Conservation (phyloP, 1,140 invertebrate species). For the Harpegnathos saltator region DNA sequence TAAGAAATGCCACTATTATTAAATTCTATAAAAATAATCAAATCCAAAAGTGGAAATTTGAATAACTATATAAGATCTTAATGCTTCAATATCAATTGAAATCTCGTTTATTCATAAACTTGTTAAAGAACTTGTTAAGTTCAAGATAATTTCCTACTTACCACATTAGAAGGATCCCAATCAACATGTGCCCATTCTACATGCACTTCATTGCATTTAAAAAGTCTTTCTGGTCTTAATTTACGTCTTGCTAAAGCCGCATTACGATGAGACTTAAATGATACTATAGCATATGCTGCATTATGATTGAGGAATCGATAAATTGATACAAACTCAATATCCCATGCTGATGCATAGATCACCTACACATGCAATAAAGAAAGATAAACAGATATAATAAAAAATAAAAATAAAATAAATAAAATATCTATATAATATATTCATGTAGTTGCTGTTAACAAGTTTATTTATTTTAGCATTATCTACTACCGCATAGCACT, state of each 20-base stretch:
- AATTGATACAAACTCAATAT: slow-evolving; percentile 77
- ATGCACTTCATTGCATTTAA: slow-evolving; percentile 76
- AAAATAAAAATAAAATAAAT: slow-evolving; percentile 16
- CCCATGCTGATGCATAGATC: slow-evolving; percentile 74
- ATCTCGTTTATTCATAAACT: neutral
- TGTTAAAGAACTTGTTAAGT: neutral
- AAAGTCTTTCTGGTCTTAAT: slow-evolving; percentile 88
- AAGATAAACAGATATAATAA: slow-evolving; percentile 2
- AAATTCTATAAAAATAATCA: neutral
- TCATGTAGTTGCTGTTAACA: neutral
- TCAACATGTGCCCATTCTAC: slow-evolving; percentile 90
- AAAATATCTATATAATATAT: neutral
- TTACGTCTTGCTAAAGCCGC: slow-evolving; percentile 90
- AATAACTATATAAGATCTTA: neutral
- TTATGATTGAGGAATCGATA: slow-evolving; percentile 71
- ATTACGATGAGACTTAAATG: slow-evolving; percentile 89
- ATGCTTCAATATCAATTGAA: slow-evolving; percentile 15
- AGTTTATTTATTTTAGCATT: no score
- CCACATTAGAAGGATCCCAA: slow-evolving; percentile 76
- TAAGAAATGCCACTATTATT: no score
- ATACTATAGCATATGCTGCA: slow-evolving; percentile 87
- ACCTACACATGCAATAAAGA: slow-evolving; percentile 72
- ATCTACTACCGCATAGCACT: no score
- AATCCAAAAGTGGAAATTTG: slow-evolving; percentile 26
- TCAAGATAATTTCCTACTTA: slow-evolving; percentile 64